Conservation (phyloP, 2,888 invertebrate species). For the Acholoe squamosa region DNA sequence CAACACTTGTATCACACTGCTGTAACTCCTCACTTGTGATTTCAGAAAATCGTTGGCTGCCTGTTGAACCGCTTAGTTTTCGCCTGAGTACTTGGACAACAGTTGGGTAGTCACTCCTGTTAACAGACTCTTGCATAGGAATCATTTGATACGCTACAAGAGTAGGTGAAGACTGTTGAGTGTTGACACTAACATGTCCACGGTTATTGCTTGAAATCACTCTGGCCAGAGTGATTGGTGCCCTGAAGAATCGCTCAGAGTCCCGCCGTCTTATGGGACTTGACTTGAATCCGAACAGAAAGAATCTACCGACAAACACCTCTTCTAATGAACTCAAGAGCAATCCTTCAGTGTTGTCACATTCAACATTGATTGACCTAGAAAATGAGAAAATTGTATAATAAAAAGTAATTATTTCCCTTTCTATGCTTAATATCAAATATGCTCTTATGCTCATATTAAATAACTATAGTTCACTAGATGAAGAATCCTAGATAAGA, state of each 20-base stretch:
- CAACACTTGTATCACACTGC: background rate
- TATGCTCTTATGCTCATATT: too few species aligned
- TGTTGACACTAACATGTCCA: background rate
- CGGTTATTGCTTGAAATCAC: background rate
- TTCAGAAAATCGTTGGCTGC: too few species aligned
- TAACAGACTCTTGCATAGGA: background rate
- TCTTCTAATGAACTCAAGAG: background rate
- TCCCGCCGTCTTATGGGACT: background rate
- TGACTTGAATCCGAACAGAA: background rate
- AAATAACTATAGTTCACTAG: too few species aligned
- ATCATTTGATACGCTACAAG: background rate
- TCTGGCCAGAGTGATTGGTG: background rate
- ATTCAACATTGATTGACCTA: background rate
- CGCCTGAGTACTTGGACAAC: background rate
- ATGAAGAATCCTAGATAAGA: background rate
- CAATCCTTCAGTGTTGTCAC: conserved; percentile 1
- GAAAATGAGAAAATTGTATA: background rate
- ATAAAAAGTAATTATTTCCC: too few species aligned
- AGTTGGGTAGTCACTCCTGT: background rate
- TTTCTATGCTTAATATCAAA: too few species aligned
- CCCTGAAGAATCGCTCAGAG: background rate
- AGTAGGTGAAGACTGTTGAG: background rate
- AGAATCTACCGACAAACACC: background rate
- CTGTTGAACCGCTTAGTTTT: background rate
- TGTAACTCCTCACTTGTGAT: background rate